These are phyloP conservation scores for Eutolmus rufibarbis DNA, from an alignment of 2,888 invertebrate genomes.

Conservation along the genomic window DNA sequence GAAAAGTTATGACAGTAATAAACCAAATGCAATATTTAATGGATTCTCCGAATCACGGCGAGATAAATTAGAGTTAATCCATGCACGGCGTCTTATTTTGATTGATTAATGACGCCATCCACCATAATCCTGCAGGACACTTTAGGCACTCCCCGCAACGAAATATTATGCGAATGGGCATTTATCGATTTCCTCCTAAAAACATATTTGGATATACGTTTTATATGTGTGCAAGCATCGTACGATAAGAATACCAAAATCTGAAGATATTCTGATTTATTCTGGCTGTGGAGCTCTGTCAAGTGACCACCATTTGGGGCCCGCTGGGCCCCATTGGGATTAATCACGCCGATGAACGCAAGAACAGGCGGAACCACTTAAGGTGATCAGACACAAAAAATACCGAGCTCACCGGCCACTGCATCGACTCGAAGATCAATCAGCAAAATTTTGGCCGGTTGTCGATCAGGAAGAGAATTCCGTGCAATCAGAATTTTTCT, in stretches of 20 bases:
- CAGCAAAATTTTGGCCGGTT: background rate
- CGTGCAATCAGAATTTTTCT: background rate
- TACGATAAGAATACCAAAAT: background rate
- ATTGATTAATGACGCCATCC: background rate
- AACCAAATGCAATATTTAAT: background rate
- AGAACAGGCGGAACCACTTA: conserved; percentile 23
- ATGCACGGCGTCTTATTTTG: background rate
- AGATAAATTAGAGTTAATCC: background rate
- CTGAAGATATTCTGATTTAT: background rate
- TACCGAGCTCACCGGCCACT: background rate
- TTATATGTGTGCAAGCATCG: background rate
- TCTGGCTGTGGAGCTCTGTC: background rate
- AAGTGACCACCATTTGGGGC: background rate
- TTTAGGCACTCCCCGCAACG: background rate
- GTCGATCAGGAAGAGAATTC: conserved; percentile 11
- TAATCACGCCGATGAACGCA: background rate
- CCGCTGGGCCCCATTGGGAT: background rate
- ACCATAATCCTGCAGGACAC: background rate
- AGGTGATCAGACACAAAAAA: background rate
- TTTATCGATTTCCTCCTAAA: background rate
- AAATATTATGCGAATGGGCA: background rate
- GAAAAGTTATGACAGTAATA: background rate
- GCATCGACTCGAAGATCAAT: background rate
- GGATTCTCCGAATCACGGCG: background rate
- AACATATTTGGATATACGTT: background rate